phyloP scores from a whole-genome alignment of 2,888 invertebrate genomes.

The Drosophila nigritarsus region DNA sequence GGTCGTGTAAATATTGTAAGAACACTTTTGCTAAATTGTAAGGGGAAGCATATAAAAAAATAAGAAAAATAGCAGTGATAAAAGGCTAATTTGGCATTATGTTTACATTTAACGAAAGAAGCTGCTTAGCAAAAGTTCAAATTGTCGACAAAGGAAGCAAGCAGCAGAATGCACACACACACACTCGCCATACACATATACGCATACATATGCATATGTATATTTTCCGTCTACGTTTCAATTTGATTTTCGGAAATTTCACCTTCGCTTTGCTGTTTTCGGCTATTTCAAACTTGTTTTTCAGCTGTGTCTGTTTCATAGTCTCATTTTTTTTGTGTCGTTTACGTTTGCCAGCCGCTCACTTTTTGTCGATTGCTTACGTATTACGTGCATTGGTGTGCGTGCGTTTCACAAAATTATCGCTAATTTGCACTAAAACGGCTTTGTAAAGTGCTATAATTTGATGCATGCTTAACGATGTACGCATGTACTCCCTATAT shows the following conservation, averaged over 20 bases:
- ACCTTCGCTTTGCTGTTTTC: slow-evolving; percentile 80
- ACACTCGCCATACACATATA: slow-evolving; percentile 20
- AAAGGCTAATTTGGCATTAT: slow-evolving; percentile 14
- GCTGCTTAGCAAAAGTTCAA: slow-evolving; percentile 7
- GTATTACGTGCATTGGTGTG: slow-evolving; percentile 73
- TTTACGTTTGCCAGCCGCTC: slow-evolving; percentile 72
- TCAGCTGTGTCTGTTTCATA: slow-evolving; percentile 76
- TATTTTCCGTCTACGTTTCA: slow-evolving; percentile 80
- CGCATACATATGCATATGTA: slow-evolving; percentile 63
- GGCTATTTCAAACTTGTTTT: slow-evolving; percentile 78
- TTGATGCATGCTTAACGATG: slow-evolving; percentile 52
- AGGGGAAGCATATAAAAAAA: slow-evolving; percentile 5
- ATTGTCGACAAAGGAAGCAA: slow-evolving; percentile 32
- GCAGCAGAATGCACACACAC: slow-evolving; percentile 57
- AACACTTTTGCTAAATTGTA: slow-evolving; percentile 33
- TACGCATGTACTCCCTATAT: slow-evolving; percentile 3
- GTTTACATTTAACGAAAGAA: slow-evolving; percentile 12
- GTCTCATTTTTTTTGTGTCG: slow-evolving; percentile 65
- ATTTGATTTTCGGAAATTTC: slow-evolving; percentile 78
- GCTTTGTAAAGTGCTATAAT: slow-evolving; percentile 62
- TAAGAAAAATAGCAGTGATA: slow-evolving; percentile 19
- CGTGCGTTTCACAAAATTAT: slow-evolving; percentile 68
- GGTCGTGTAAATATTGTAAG: slow-evolving; percentile 67
- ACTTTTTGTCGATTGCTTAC: slow-evolving; percentile 79
- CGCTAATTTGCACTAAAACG: slow-evolving; percentile 70